phyloP scores from a whole-genome alignment of 1,140 invertebrate species.

The Luehdorfia chinensis region DNA sequence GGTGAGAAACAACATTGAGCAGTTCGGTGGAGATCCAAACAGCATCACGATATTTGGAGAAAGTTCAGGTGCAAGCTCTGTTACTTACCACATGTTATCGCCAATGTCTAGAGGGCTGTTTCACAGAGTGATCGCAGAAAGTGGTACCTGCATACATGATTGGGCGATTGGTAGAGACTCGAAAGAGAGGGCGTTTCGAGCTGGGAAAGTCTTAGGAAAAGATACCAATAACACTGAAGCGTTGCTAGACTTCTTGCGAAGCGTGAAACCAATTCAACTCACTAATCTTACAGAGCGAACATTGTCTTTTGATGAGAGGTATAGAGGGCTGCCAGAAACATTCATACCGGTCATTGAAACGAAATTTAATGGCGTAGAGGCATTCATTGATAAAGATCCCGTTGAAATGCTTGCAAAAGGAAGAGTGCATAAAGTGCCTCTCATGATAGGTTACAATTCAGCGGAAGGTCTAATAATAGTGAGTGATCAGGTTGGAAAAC shows the following conservation, averaged over 20 bases:
- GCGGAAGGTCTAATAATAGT: conserved; percentile 77
- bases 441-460: conserved; percentile 79
- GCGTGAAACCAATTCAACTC: conserved; percentile 32
- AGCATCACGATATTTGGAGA: conserved; percentile 85
- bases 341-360: conserved; percentile 64
- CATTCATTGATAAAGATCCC: conserved; percentile 10
- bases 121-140: conserved; percentile 73
- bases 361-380: conserved; percentile 32
- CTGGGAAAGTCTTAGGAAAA: conserved; percentile 63
- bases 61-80: conserved; percentile 82
- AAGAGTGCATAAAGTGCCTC: conserved; percentile 69
- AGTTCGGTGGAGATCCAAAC: conserved; percentile 84
- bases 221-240: conserved; percentile 56
- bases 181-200: conserved; percentile 51
- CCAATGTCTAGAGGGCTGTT: conserved; percentile 80
- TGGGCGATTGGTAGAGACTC: conserved; percentile 54
- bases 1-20: conserved; percentile 57
- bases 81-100: conserved; percentile 83
- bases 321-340: conserved; percentile 52
- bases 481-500: conserved; percentile 36
- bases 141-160: conserved; percentile 77
- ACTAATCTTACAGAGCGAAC: conserved; percentile 37
- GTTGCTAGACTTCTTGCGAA: conserved; percentile 67
- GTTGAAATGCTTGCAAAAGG: conserved; percentile 11
- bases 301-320: conserved; percentile 43